These are phyloP conservation scores for Hyles euphorbiae DNA, from an alignment of 1,140 invertebrate species.

Conservation along the genomic window DNA sequence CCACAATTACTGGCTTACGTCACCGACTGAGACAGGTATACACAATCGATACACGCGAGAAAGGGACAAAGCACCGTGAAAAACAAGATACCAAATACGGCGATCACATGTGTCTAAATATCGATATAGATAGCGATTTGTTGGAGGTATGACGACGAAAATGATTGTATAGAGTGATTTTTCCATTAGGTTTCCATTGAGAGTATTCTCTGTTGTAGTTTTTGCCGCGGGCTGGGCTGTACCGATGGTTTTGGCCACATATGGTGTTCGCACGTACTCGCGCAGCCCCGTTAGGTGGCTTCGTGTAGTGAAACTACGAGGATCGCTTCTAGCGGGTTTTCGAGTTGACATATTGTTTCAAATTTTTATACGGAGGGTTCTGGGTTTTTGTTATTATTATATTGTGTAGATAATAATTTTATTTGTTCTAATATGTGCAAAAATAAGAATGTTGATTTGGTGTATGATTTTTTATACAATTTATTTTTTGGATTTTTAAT, in stretches of 20 bases:
- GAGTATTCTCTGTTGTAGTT: slow-evolving; percentile 22
- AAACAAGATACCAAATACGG: slow-evolving; percentile 61
- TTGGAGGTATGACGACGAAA: slow-evolving; percentile 26
- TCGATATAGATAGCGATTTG: slow-evolving; percentile 39
- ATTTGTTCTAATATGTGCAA: too few relatives aligned
- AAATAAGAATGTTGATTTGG: too few relatives aligned
- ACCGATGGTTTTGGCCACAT: slow-evolving; percentile 32
- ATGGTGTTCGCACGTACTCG: slow-evolving; percentile 22
- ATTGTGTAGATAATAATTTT: too few relatives aligned
- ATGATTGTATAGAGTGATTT: slow-evolving; percentile 39
- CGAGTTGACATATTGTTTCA: too few relatives aligned
- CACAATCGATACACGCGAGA: slow-evolving; percentile 12
- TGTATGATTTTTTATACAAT: too few relatives aligned
- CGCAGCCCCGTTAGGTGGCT: neutral
- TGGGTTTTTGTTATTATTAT: too few relatives aligned
- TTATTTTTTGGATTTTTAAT: too few relatives aligned
- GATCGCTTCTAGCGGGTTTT: too few relatives aligned
- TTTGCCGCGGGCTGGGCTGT: slow-evolving; percentile 27
- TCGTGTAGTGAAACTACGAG: too few relatives aligned
- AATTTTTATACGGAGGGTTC: too few relatives aligned
- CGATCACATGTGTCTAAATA: slow-evolving; percentile 61
- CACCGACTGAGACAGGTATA: slow-evolving; percentile 1
- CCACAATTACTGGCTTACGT: neutral
- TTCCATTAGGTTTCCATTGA: slow-evolving; percentile 36
- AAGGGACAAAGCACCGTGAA: slow-evolving; percentile 31